Base-by-base conservation (phyloP, 2,113 vertebrate genomes). In the Bambusicola thoracicus region DNA sequence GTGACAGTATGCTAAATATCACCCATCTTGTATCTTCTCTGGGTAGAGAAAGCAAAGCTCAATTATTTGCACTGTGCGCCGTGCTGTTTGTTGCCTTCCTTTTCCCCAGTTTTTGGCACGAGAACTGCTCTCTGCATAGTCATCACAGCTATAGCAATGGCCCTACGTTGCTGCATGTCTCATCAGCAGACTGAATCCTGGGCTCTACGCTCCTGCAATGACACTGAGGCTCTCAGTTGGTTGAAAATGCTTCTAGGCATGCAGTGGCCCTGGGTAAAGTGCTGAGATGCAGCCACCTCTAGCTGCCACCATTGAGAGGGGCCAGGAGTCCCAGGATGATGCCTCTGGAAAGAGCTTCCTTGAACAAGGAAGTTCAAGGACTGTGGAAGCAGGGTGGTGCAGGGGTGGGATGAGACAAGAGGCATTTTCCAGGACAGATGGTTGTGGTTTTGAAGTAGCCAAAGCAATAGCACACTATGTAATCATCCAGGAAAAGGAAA, bases 401-500 rank as follows among this genome's bases (percentile, higher is more conserved):
- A 34, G 25, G 11, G 29, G 7, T 73, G 40, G 32, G 21, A 70
- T 67, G 34, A 86, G 16, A 85, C 7, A 25, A 78, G 21, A 51
- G 13, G 19, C 46, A 27, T 79, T 92, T 77, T 85, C 24, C n/a
- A 59, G 65, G 8, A 14, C 40, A 24, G 18, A 2, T 46, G 48
- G 22, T 68, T n/a, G 69, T 61, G 11, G 7, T 53, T 94, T 89
- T 48, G 12, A 46, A 4, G 13, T 9, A 20, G 30, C 30, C 36
- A 48, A 82, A 59, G n/a, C 58, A 87, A 16, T 15, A 18, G 15
- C 30, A 40, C 5, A 10, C 25, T 53, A 5, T 0, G 0, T 10
- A 4, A 38, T 38, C 0, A 0, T 4, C 5, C n/a, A 40, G n/a
- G 18, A 0, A 0, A 69, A 74, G 49, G 36, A 44, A 89, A 69